Evolutionary conservation across 2,113 vertebrate genomes (phyloP).

Genomic region (Anseranas semipalmata): DNA sequence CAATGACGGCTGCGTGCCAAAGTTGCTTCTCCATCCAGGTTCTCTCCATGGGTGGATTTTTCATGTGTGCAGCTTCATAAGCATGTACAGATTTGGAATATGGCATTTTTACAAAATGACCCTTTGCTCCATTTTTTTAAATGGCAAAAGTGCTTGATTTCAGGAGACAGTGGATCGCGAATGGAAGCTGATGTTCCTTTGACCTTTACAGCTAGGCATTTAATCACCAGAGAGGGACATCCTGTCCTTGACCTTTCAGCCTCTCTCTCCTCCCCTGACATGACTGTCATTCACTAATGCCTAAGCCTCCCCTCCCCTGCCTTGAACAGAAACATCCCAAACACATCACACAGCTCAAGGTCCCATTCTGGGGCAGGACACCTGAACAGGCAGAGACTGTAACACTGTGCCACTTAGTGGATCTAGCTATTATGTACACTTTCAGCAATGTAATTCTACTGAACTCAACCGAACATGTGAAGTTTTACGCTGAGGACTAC

Average conservation of each 20-base stretch:
- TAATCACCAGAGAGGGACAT: not conserved
- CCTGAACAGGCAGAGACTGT: fast-evolving
- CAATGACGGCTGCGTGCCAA: not conserved
- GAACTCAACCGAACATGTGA: not conserved
- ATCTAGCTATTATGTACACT: not conserved
- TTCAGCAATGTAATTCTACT: not conserved
- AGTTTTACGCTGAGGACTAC: not conserved
- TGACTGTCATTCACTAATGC: not conserved
- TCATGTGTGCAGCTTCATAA: fast-evolving
- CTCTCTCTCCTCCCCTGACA: not conserved
- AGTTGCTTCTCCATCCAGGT: not conserved
- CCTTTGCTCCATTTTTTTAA: not conserved
- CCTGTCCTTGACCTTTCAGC: not conserved
- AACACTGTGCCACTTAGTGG: not conserved
- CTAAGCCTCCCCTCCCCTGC: not conserved
- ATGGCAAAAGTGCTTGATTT: not conserved
- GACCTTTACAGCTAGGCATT: not conserved
- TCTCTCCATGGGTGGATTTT: not conserved
- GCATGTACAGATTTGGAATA: not conserved
- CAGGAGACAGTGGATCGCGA: not conserved
- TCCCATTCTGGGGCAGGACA: not conserved
- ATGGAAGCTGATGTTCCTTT: not conserved
- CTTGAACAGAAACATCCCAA: not conserved
- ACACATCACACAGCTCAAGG: no score
- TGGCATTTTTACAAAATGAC: not conserved